Evolutionary conservation across 2,113 vertebrate genomes (phyloP), one percentile per base, ranked within the genome.

Genomic region (Oncorhynchus masou): DNA sequence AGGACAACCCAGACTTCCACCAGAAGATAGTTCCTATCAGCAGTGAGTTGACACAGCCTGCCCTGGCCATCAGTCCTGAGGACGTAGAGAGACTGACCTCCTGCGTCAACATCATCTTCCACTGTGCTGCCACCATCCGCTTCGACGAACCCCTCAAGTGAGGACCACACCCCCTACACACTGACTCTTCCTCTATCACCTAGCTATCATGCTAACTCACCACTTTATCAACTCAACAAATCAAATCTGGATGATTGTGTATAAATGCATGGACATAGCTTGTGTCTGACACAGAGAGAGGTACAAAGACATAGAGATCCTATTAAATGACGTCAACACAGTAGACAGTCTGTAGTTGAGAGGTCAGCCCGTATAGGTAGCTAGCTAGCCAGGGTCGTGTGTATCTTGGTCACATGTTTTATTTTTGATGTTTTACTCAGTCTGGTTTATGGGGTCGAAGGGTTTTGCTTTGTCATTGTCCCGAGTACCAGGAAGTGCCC

Each of bases 121-220:
- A 99, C 92, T 98, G 97, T 73, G 97, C 97, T 0, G 97, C 97
- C 80, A 98, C 97, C 5, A 94, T 98, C 79, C 96, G 96, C 78
- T 99, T 99, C 62, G 95, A 98, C 2, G 97, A 96, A 62, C 92
- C 90, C 0, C 92, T 99, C 73, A 97, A 96, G 97, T 99, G 91
- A 65, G 91, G 4, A 6, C 15, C 20, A 13, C 45, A 27, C 6
- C 11, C 11, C 27, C 31, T 3, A 60, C 22, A 62, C 20, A 45
- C 34, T 65, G 2, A 66, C 24, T 60, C 27, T 24, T 45, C 54
- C 6, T n/a, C 4, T 49, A 15, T 9, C 69, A 34, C 27, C 22
- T 12, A n/a, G 69, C 51, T 54, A 19, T 19, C 51, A 54, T 54
- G 51, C 51, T 54, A 19, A 54, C 16, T 15, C 6, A 57, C 16